Percentiles rank a stretch among this genome's conserved stretches.
These are phyloP conservation scores for Protaetia brevitarsis DNA, from an alignment of 1,140 invertebrate species.

Conservation along the genomic window DNA sequence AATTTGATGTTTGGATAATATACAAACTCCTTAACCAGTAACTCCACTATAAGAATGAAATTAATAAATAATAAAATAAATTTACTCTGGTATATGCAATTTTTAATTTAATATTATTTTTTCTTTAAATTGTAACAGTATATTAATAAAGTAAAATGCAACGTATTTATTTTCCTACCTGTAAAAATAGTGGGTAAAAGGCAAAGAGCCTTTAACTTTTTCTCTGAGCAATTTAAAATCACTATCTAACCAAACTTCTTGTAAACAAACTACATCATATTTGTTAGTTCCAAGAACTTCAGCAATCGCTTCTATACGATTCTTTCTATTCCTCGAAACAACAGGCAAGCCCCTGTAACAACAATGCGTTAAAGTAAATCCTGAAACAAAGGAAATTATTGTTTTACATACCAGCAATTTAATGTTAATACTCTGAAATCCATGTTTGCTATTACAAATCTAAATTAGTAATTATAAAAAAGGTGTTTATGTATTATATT, in stretches of 20 bases:
- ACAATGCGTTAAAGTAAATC: neutral
- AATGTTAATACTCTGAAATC: conserved; percentile 5
- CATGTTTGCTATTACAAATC: too few species aligned
- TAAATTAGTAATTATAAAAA: neutral
- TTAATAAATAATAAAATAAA: conserved; percentile 17
- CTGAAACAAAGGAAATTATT: neutral
- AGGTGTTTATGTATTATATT: neutral
- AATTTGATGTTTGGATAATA: conserved; percentile 86
- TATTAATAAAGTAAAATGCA: too few species aligned
- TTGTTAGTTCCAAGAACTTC: conserved; percentile 63
- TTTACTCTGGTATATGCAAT: too few species aligned
- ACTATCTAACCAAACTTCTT: conserved; percentile 84
- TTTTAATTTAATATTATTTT: too few species aligned
- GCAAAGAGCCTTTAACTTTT: conserved; percentile 60
- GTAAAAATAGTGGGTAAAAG: conserved; percentile 89
- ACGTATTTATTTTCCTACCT: conserved; percentile 60
- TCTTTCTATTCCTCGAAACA: conserved; percentile 70
- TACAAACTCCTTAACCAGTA: conserved; percentile 86
- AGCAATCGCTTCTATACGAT: conserved; percentile 78
- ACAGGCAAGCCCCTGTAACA: conserved; percentile 53
- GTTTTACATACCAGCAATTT: conserved; percentile 17
- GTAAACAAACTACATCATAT: conserved; percentile 87
- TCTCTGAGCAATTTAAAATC: conserved; percentile 73
- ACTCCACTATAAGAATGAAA: conserved; percentile 68
- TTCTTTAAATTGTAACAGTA: too few species aligned